Percentiles rank a stretch among this genome's conserved stretches.
Conservation (phyloP, 2,113 vertebrate species). For the Machaerirhynchus nigripectus region DNA sequence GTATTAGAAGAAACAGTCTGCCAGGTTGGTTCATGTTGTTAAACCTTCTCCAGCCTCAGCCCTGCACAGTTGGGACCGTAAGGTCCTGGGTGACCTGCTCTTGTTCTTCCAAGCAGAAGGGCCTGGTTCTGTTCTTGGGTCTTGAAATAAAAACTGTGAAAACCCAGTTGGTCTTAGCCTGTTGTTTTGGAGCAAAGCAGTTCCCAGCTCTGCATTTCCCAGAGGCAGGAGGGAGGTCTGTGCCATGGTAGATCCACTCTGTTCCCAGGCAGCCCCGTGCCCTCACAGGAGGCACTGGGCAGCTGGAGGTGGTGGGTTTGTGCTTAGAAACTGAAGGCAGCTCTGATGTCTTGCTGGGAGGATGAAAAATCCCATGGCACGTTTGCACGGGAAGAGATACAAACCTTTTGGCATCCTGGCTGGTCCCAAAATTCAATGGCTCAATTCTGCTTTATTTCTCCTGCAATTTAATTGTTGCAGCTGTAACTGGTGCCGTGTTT, state of each 20-base stretch:
- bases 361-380: background rate
- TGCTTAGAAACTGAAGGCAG: background rate
- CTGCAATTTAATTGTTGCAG: background rate
- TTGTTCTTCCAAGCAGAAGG: background rate
- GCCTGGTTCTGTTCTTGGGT: background rate
- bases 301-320: background rate
- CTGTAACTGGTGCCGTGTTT: background rate
- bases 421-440: background rate
- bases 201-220: background rate
- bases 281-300: background rate
- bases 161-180: background rate
- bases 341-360: background rate
- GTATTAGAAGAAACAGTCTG: background rate
- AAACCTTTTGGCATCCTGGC: background rate
- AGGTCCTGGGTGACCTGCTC: rapidly evolving
- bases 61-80: background rate
- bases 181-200: background rate
- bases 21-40: background rate
- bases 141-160: background rate
- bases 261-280: background rate
- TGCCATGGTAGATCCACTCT: background rate
- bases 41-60: background rate
- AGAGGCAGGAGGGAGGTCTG: background rate
- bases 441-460: background rate
- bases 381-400: background rate